Evolutionary conservation across 2,888 invertebrate species (phyloP).

Genomic region (Cryptus armator): DNA sequence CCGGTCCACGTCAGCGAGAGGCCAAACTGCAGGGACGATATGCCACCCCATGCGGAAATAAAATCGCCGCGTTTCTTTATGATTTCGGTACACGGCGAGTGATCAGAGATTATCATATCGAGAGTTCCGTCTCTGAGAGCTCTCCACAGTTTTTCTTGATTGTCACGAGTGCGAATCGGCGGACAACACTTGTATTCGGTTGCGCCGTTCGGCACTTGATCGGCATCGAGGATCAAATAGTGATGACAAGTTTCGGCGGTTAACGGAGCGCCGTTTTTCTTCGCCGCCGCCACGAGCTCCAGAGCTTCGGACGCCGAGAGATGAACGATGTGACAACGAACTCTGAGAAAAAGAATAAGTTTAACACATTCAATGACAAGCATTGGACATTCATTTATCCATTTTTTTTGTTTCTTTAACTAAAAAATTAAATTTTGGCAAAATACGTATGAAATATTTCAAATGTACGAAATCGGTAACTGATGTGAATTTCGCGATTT

Average conservation of each 20-base stretch:
- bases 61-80: constrained; percentile 87
- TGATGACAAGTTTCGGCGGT: constrained; percentile 92
- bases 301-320: constrained; percentile 88
- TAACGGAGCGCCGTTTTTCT: constrained; percentile 86
- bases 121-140: constrained; percentile 87
- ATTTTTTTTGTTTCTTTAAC: not conserved
- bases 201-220: constrained; percentile 88
- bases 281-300: constrained; percentile 87
- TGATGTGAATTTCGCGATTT: too few species aligned
- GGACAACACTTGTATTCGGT: constrained; percentile 92
- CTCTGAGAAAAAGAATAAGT: constrained; percentile 82
- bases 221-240: constrained; percentile 89
- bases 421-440: not conserved
- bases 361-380: too few species aligned
- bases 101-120: constrained; percentile 85
- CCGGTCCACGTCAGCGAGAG: constrained; percentile 90
- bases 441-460: too few species aligned
- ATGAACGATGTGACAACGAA: constrained; percentile 90
- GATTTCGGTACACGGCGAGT: constrained; percentile 79
- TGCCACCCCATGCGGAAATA: constrained; percentile 91
- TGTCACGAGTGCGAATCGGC: constrained; percentile 88
- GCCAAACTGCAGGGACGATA: constrained; percentile 91
- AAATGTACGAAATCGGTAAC: too few species aligned
- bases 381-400: too few species aligned
- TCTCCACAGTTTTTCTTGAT: constrained; percentile 89